Percentiles rank a stretch among this genome's conserved stretches.
These are phyloP conservation scores for Orius insidiosus DNA, from an alignment of 1,140 invertebrate genomes.

Conservation along the genomic window DNA sequence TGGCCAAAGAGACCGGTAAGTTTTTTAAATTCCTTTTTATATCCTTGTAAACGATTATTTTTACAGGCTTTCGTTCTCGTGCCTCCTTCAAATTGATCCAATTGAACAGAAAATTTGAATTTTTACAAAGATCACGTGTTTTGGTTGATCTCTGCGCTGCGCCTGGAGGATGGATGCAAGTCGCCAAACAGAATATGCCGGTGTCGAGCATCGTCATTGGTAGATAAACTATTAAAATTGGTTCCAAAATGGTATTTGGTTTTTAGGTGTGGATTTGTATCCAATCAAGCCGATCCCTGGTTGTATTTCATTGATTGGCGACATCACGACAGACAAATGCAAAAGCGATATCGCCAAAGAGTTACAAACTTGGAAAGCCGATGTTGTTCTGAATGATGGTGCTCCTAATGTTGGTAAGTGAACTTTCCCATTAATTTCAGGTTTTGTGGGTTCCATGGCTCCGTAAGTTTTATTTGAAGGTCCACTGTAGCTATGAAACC, in stretches of 20 bases:
- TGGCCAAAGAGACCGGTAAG: constrained; percentile 95
- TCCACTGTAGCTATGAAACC: too few relatives aligned
- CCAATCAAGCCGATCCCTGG: constrained; percentile 87
- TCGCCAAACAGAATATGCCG: constrained; percentile 96
- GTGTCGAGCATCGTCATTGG: constrained; percentile 85
- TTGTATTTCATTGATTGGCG: constrained; percentile 75
- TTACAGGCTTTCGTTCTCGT: constrained; percentile 79
- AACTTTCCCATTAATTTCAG: too few relatives aligned
- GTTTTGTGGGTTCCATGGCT: too few relatives aligned
- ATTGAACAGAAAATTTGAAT: constrained; percentile 92
- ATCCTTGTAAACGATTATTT: too few relatives aligned
- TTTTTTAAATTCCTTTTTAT: neutral
- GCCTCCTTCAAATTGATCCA: constrained; percentile 98
- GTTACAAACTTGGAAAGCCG: constrained; percentile 89
- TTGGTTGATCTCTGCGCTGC: constrained; percentile 97
- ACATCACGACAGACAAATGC: constrained; percentile 93
- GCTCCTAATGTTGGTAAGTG: constrained; percentile 97
- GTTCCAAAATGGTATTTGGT: constrained; percentile 2
- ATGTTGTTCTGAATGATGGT: constrained; percentile 92
- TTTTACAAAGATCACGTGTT: constrained; percentile 88
- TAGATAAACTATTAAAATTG: too few relatives aligned
- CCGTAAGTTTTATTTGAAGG: too few relatives aligned
- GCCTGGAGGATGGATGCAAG: constrained; percentile 99
- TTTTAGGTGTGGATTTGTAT: constrained; percentile 78
- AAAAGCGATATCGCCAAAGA: constrained; percentile 60